A percentile compares a stretch with the other conserved stretches of the same genome.
phyloP scores from a whole-genome alignment of 2,113 vertebrate species.

The Hippopotamus amphibius region DNA sequence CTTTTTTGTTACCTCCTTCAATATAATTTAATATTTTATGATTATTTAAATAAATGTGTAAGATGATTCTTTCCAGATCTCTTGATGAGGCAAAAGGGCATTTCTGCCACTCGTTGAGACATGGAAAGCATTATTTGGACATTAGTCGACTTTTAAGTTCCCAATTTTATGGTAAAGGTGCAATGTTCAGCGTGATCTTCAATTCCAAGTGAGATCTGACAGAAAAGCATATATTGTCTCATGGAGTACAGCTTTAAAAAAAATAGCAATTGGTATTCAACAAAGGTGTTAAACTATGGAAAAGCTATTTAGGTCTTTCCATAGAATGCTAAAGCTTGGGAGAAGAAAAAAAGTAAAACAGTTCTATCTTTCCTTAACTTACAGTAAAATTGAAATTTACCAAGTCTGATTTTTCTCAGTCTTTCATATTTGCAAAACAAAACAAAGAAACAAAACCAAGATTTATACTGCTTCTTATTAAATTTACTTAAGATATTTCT shows the following conservation, averaged over 20 bases:
- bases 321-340: background rate
- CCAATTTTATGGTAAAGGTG: background rate
- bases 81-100: background rate
- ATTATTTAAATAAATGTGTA: background rate
- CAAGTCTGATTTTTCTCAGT: background rate
- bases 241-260: background rate
- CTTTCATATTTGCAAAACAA: background rate
- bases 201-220: background rate
- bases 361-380: background rate
- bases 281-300: background rate
- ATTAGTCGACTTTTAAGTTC: background rate
- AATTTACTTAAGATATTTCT: background rate
- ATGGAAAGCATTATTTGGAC: background rate
- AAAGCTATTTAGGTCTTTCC: background rate
- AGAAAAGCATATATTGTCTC: background rate
- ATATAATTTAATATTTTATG: background rate
- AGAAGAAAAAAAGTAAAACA: background rate
- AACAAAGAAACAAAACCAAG: background rate
- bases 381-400: background rate
- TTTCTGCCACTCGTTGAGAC: rapidly evolving
- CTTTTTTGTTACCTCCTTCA: no score
- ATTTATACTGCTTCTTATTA: background rate
- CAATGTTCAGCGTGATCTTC: background rate
- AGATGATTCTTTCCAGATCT: background rate
- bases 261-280: background rate